Percentiles rank a stretch among this genome's conserved stretches.
Evolutionary conservation across 2,797 vertebrate species (phyloP).

Genomic region (Xiphophorus birchmanni): DNA sequence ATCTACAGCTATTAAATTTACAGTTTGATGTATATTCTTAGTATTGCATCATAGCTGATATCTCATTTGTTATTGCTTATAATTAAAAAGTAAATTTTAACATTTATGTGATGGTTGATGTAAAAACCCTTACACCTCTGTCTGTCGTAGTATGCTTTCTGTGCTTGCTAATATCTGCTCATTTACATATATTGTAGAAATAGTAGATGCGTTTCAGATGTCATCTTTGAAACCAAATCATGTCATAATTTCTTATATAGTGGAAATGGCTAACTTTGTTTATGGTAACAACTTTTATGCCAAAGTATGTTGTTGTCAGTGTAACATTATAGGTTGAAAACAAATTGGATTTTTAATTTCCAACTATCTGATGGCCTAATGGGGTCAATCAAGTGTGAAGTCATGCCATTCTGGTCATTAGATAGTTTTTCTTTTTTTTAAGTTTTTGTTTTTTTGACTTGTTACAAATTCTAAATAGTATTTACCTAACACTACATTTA

Average conservation of each 20-base stretch:
- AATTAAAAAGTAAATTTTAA: not conserved
- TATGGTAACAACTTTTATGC: not conserved
- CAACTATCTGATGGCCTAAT: not conserved
- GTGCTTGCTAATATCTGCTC: not conserved
- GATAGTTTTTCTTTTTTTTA: not conserved
- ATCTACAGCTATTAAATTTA: not conserved
- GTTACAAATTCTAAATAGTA: conserved; percentile 2
- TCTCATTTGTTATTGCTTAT: not conserved
- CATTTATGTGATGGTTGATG: not conserved
- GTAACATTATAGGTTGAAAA: not conserved
- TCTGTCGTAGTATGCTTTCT: too few species aligned
- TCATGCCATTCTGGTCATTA: not conserved
- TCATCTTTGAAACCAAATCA: not conserved
- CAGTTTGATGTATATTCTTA: not conserved
- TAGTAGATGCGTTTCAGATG: not conserved
- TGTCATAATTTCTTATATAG: not conserved
- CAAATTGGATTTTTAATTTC: not conserved
- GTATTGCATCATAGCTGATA: not conserved
- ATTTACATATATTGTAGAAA: not conserved
- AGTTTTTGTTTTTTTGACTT: not conserved
- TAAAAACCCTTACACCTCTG: not conserved
- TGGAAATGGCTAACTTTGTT: not conserved
- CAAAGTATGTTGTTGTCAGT: not conserved
- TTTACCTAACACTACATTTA: not conserved
- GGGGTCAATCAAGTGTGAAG: not conserved